Conservation (phyloP, 2,888 invertebrate genomes). For the Catocala nupta region DNA sequence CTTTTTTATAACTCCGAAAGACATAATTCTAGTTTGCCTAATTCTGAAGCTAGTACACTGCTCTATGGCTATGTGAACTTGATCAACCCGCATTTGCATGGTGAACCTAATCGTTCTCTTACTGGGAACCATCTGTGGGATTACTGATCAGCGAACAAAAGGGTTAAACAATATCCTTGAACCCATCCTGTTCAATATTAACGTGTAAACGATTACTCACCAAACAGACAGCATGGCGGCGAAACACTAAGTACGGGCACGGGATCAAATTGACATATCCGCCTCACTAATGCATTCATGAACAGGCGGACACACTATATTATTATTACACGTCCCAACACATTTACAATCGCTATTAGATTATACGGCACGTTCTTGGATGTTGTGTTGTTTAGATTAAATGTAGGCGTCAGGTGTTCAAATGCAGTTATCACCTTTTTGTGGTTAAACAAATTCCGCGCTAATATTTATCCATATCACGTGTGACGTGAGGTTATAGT, state of each 20-base stretch:
- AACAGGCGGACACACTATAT: slow-evolving; percentile 42
- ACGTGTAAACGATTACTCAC: slow-evolving; percentile 22
- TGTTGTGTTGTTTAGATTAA: not conserved
- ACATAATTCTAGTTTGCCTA: no score
- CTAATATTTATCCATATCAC: no score
- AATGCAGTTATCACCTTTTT: not conserved
- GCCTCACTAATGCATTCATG: slow-evolving; percentile 66
- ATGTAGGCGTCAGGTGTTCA: slow-evolving; percentile 2
- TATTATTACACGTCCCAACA: slow-evolving; percentile 14
- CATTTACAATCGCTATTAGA: slow-evolving; percentile 21
- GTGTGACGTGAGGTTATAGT: no score
- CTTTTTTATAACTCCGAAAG: no score
- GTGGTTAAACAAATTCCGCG: no score
- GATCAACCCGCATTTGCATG: no score
- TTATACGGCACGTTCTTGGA: not conserved
- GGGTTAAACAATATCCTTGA: slow-evolving; percentile 6
- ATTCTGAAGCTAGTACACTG: no score
- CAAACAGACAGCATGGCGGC: slow-evolving; percentile 56
- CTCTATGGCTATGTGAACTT: no score
- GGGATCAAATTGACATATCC: slow-evolving; percentile 78
- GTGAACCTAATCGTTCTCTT: no score
- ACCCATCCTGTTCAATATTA: not conserved
- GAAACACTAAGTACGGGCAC: slow-evolving; percentile 49
- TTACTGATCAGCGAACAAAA: not conserved
- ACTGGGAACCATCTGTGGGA: no score